Conservation (phyloP, 2,797 vertebrate species). For the Clarias laeviceps region DNA sequence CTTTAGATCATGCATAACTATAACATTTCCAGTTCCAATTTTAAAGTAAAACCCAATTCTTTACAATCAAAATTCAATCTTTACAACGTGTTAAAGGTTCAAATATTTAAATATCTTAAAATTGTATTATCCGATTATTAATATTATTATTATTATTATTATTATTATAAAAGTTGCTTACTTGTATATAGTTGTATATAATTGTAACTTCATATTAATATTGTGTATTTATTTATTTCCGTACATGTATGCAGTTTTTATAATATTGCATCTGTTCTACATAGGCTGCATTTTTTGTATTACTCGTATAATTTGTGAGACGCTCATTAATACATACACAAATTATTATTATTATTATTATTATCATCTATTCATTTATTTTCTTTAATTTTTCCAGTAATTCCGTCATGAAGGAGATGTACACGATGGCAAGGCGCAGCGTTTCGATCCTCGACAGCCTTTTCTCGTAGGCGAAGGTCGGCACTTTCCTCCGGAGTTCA, state of each 20-base stretch:
- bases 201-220: neutral
- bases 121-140: neutral
- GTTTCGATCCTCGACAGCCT: conserved; percentile 94
- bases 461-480: conserved; percentile 97
- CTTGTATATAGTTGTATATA: neutral
- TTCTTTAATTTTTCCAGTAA: conserved; percentile 76
- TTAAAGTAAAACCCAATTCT: neutral
- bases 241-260: neutral
- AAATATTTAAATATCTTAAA: neutral
- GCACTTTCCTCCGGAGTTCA: conserved; percentile 89
- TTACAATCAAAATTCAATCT: neutral
- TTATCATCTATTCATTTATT: neutral
- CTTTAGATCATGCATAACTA: neutral
- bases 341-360: conserved; percentile 4
- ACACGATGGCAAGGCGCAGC: conserved; percentile 90
- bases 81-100: neutral
- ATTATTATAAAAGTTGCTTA: neutral
- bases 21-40: neutral
- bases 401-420: conserved; percentile 97
- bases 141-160: neutral
- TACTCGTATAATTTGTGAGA: neutral
- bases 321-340: neutral
- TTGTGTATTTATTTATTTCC: neutral
- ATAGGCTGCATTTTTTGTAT: neutral
- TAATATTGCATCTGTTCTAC: neutral